Base-by-base conservation (phyloP, 2,888 invertebrate genomes). In the Germaria angustata region DNA sequence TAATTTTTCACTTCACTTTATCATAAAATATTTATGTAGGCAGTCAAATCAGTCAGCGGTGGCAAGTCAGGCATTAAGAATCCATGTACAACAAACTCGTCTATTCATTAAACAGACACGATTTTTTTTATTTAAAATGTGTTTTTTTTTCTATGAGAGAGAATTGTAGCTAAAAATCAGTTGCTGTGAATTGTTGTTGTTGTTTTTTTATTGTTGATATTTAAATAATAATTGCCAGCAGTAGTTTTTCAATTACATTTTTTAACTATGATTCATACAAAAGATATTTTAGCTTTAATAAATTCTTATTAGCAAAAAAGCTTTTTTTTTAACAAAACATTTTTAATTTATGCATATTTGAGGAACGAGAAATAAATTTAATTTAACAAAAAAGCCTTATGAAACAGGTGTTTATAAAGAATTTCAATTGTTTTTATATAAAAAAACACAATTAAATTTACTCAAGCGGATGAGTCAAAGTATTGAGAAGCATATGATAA, bases 281-380 rank as follows among this genome's bases (percentile, higher is more conserved):
- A 4, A 78, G 53, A 11, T 39, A 78, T 69, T 68, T 32, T 24
- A 69, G 34, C 15, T 63, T 20, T 5, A 65, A 46, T 57, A 24
- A 28, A 32, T 55, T 65, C 24, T 63, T 8, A n/a, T 51, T 24
- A 22, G 61, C 44, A 22, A 7, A 36, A 34, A 71, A 55, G 15
- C 9, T 46, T 61, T 53, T 17, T 3, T 39, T 24, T 39, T 24
- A 44, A 34, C 39, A 15, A n/a, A n/a, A n/a, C n/a, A n/a, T n/a
- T n/a, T 46, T 55, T 71, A 71, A 78, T 71, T 71, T 63, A 78
- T 78, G 78, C 69, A 78, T 63, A 71, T 46, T 78, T 78, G 32
- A 17, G 39, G 69, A 69, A 53, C 24, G 17, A 32, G 3, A 39
- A 55, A 71, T 46, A 32, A 39, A 46, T 68, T 51, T 41, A 28